Evolutionary conservation across 1,140 invertebrate genomes (phyloP), one percentile per base, ranked within the genome.

Genomic region (Tetramorium parvispinum): DNA sequence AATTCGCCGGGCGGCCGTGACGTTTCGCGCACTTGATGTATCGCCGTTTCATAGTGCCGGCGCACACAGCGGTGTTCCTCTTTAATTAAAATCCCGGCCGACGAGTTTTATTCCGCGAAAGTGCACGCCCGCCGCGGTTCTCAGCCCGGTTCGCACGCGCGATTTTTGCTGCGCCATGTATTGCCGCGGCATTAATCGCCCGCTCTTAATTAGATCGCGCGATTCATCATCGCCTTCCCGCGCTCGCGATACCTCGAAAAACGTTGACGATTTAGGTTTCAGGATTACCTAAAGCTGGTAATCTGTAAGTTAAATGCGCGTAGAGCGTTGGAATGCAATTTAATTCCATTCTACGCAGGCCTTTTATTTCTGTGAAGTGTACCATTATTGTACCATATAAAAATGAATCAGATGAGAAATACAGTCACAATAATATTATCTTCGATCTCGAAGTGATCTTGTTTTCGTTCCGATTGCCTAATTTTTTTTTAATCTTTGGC

Each of bases 141-240:
- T 89, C 93, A 92, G 91, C 94, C 94, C 83, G 87, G 92, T 95
- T 95, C 94, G 93, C 94, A 95, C 93, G 93, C 93, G 93, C 86
- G 68, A 32, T 68, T 83, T 89, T 91, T 81, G 85, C 32, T 70
- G 88, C 83, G 59, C 88, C 85, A 73, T 85, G 49, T 66, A 66
- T 66, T 88, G 91, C 63, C 87, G 78, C 68, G 87, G 71, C 89
- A 81, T 85, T 91, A 89, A 93, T 92, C 92, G 59, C 75, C 86
- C 75, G 73, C 79, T 91, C 90, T 90, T 93, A 91, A 93, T 92
- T 93, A 82, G 79, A 86, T 79, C 68, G 49, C 24, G 65, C 83
- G 65, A 68, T 68, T 68, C 65, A 68, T 46, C 65, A 51, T 27
- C 65, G 46, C 40, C n/a, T 87, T 87, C 66, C 57, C 63, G 85